Evolutionary conservation across 2,888 invertebrate species (phyloP), one percentile per base, ranked within the genome.

Genomic region (Chrysomela aeneicollis): DNA sequence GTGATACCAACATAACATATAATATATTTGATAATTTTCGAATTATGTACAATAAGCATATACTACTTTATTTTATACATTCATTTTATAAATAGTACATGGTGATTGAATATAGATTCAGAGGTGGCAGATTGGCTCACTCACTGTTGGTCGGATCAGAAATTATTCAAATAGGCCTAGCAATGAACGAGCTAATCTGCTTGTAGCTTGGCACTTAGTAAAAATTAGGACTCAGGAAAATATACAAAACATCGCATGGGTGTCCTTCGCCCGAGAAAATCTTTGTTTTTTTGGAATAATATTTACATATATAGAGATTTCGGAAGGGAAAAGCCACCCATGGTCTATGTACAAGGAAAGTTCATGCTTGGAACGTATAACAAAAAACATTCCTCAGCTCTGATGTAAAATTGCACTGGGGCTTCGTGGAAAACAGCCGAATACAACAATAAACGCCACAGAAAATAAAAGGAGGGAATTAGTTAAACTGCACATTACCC

Each of bases 71-170:
- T 61, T 62, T 72, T 76, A 67, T 74, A 75, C 73, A 76, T 74
- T 69, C 47, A 74, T 68, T 74, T 71, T 57, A 74, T 74, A 74
- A 74, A 75, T 74, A 74, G 66, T 73, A 74, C 72, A 72, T 55
- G 17, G 50, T 50, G 55, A 47, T 58, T 52, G 49, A 50, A 59
- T 46, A 32, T 49, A 35, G 30, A 46, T 42, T 49, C 30, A 30
- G 42, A 17, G 55, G 30, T 51, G 55, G 19, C 55, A 64, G 64
- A 32, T 54, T 60, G 59, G 53, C 59, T 49, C 10, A 35, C 12
- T 51, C 50, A 50, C 18, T 10, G 49, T 63, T 52, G n/a, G 47
- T n/a, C 1, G 47, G 18, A 58, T 58, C 22, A 30, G 26, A 26
- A 26, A 26, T 26, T n/a, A n/a, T n/a, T n/a, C n/a, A n/a, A n/a